Conservation (phyloP, 1,140 invertebrate genomes). For the Neodiprion pinetum region DNA sequence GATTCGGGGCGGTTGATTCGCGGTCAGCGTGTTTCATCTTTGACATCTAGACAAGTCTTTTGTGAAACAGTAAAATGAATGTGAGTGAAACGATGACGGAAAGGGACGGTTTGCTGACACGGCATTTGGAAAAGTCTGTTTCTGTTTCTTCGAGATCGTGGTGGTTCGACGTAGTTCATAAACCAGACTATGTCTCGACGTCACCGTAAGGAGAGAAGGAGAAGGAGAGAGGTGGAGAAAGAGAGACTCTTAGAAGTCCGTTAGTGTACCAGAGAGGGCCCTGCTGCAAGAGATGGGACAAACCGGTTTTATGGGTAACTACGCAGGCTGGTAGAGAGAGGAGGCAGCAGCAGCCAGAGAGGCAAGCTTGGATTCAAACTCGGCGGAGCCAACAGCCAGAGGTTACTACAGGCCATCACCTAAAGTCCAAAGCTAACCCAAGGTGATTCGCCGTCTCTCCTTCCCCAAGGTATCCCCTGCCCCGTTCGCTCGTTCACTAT, state of each 20-base stretch:
- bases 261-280: not conserved
- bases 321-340: not conserved
- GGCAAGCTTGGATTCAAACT: not conserved
- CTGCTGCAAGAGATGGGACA: not conserved
- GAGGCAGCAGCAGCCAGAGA: slow-evolving; percentile 1
- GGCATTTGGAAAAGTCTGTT: no score
- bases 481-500: no score
- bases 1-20: no score
- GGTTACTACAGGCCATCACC: slow-evolving; percentile 6
- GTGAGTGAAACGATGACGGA: no score
- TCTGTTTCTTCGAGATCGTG: no score
- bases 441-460: no score
- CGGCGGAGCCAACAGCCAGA: not conserved
- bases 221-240: not conserved
- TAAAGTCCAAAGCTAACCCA: not conserved
- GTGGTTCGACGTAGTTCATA: not conserved
- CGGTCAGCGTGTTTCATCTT: no score
- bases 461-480: no score
- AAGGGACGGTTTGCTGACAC: no score
- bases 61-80: no score
- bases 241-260: not conserved
- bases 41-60: no score
- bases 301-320: slow-evolving; percentile 7
- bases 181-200: slow-evolving; percentile 1
- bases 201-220: not conserved